Evolutionary conservation across 37 sponge, comb jelly and placozoan genomes (phyloP), one percentile per base, ranked within the genome.

Genomic region (Aplysina aerophoba): DNA sequence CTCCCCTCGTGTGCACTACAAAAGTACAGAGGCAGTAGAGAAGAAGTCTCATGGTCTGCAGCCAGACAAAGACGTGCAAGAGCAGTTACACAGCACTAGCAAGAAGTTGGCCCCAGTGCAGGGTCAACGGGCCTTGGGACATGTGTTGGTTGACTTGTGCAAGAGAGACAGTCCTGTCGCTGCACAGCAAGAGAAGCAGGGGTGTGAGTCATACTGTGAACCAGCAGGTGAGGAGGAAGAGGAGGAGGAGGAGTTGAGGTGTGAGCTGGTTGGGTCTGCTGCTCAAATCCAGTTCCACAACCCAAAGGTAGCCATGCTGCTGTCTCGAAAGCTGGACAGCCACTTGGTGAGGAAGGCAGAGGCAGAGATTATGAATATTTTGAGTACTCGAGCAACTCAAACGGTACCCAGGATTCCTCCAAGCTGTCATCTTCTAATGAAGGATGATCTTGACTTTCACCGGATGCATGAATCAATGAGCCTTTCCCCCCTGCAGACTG

Each of bases 391-490:
- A 78, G 72, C 36, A 31, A 74, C 85, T 33, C 58, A 62, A 69
- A 81, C 55, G 21, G 63, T 50, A 14, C 20, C 39, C 1, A 39
- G 58, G 13, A 56, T 59, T 14, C 28, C 73, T 59, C 55, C 80
- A 54, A 31, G 27, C n/a, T 14, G n/a, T 0, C 17, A 82, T 39
- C 24, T 44, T 15, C 64, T 79, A n/a, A 86, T 41, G 3, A 88
- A 86, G 63, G 93, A 93, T n/a, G 63, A 86, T 12, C 24, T 83
- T 0, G 53, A 60, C 20, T 93, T 93, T 59, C 83, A 58, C 1
- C 36, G 87, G 20, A 65, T 69, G 0, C 81, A 79, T 66, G 85
- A 59, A 1, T 80, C 93, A 0, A 87, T 93, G 90, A 81, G 60
- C n/a, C 59, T 89, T 6, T 84, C 87, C 20, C 56, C 75, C 5